A percentile compares a stretch with the other conserved stretches of the same genome.
Evolutionary conservation across 2,797 vertebrate species (phyloP).

Genomic region (Morelia viridis): DNA sequence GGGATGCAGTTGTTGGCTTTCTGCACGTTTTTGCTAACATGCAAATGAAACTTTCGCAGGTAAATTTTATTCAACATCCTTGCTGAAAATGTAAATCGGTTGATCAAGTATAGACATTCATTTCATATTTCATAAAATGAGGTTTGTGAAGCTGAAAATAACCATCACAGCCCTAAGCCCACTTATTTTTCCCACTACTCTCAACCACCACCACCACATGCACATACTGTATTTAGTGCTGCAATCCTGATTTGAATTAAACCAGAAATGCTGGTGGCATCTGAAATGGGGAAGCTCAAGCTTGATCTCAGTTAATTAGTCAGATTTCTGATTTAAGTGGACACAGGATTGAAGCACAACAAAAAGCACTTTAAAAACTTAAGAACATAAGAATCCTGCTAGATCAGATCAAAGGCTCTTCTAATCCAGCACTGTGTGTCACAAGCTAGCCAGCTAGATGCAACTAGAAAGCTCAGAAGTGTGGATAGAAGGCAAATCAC

Average conservation of each 20-base stretch:
- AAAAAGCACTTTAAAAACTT: background rate
- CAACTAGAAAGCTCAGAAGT: background rate
- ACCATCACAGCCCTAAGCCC: background rate
- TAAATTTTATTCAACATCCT: slow-evolving; percentile 66
- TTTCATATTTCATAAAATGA: background rate
- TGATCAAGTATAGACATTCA: background rate
- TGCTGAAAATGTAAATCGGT: slow-evolving; percentile 22
- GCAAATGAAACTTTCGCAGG: slow-evolving; percentile 99
- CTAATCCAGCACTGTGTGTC: background rate
- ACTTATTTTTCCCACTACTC: background rate
- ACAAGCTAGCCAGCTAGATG: background rate
- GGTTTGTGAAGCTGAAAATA: background rate
- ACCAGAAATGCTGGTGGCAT: background rate
- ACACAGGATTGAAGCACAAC: background rate
- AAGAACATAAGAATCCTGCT: background rate
- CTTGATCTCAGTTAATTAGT: background rate
- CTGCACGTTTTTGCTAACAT: slow-evolving; percentile 99
- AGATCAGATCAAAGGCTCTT: background rate
- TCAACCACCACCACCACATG: background rate
- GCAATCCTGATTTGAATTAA: background rate
- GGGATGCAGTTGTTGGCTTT: slow-evolving; percentile 98
- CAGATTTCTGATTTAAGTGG: background rate
- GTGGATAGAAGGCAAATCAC: background rate
- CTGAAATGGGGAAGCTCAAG: background rate
- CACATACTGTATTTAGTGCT: background rate